These are phyloP conservation scores for Danio jaintianensis DNA, from an alignment of 2,797 vertebrate genomes.

Conservation along the genomic window DNA sequence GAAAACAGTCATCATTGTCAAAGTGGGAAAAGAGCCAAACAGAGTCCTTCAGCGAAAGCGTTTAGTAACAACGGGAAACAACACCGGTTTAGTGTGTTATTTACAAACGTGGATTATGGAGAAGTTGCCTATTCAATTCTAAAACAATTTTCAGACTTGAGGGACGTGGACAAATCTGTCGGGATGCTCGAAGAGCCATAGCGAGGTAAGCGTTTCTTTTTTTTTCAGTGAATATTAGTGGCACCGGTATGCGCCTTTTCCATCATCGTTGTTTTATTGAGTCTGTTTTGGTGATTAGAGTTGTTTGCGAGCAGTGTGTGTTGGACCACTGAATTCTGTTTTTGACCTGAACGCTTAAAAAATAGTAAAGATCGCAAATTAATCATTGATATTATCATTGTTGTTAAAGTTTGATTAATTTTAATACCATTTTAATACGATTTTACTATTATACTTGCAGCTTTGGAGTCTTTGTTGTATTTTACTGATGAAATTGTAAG, in stretches of 20 bases:
- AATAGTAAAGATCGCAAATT: neutral
- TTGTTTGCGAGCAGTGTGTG: neutral
- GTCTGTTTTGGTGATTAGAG: too few species aligned
- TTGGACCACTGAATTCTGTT: neutral
- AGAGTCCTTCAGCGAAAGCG: neutral
- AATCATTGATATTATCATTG: neutral
- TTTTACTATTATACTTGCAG: neutral
- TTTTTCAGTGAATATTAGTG: neutral
- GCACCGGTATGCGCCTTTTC: neutral
- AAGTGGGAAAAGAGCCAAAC: neutral
- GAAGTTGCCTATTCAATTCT: neutral
- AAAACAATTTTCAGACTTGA: neutral
- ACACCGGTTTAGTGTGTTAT: too few species aligned
- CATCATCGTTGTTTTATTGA: neutral
- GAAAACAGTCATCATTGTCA: neutral
- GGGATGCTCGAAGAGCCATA: slow-evolving; percentile 11
- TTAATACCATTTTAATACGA: neutral
- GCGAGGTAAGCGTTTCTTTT: slow-evolving; percentile 22
- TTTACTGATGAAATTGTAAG: neutral
- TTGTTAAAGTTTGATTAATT: neutral
- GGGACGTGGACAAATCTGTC: neutral
- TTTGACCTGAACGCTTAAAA: too few species aligned
- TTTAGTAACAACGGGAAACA: neutral
- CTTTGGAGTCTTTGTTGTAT: neutral
- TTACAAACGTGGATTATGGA: slow-evolving; percentile 12